These are phyloP conservation scores for Drosophila rubida DNA, from an alignment of 2,888 invertebrate genomes.

Conservation along the genomic window DNA sequence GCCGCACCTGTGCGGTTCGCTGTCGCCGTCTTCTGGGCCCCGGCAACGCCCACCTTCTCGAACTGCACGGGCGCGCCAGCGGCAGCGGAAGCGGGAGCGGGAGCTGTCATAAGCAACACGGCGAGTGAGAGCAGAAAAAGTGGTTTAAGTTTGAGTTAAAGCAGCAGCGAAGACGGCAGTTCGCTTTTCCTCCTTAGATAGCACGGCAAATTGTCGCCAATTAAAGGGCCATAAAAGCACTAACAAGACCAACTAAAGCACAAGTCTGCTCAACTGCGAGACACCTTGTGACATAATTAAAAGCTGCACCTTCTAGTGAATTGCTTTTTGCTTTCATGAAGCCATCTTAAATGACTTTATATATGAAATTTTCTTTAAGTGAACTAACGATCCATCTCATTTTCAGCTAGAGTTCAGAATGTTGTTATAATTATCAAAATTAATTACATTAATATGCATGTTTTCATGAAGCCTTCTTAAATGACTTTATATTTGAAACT, in stretches of 20 bases:
- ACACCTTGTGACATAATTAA: not conserved
- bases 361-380: too few relatives aligned
- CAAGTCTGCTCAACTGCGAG: not conserved
- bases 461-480: too few relatives aligned
- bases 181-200: constrained; percentile 29
- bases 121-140: constrained; percentile 3
- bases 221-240: constrained; percentile 56
- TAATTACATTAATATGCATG: too few relatives aligned
- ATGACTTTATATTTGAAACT: too few relatives aligned
- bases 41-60: constrained; percentile 83
- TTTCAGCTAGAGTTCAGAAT: too few relatives aligned
- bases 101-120: constrained; percentile 16
- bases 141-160: not conserved
- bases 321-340: too few relatives aligned
- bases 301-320: too few relatives aligned
- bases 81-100: constrained; percentile 30
- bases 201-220: constrained; percentile 51
- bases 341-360: too few relatives aligned
- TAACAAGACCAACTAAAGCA: not conserved
- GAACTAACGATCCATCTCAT: too few relatives aligned
- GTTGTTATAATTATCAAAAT: too few relatives aligned
- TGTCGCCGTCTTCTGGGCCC: constrained; percentile 45
- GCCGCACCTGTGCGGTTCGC: constrained; percentile 87
- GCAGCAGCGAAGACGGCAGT: not conserved
- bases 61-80: constrained; percentile 69